Conservation (phyloP, 2,888 invertebrate species). For the Pseudococcus jackbeardsleyi region DNA sequence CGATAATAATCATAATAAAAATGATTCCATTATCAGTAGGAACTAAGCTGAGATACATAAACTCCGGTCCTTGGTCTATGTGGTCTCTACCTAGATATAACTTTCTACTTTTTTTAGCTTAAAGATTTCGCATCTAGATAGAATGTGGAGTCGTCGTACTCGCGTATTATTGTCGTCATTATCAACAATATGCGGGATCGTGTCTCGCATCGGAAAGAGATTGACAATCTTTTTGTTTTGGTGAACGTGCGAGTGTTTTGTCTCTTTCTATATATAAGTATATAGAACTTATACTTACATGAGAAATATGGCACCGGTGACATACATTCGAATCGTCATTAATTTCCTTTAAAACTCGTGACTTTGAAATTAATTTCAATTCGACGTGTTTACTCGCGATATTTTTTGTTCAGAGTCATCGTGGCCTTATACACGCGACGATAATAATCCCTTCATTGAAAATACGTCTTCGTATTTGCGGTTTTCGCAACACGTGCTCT, state of each 20-base stretch:
- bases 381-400: slow-evolving; percentile 3
- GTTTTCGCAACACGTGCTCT: slow-evolving; percentile 18
- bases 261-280: neutral
- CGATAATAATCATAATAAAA: slow-evolving; percentile 52
- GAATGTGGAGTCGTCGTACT: slow-evolving; percentile 37
- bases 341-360: slow-evolving; percentile 49
- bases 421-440: neutral
- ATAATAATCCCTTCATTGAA: neutral
- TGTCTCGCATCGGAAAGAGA: slow-evolving; percentile 43
- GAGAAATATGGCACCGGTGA: slow-evolving; percentile 56
- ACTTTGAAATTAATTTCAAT: slow-evolving; percentile 38
- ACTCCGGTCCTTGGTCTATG: neutral
- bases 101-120: slow-evolving; percentile 58
- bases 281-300: neutral
- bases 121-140: slow-evolving; percentile 64
- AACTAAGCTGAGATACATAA: neutral
- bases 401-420: neutral
- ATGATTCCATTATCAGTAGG: slow-evolving; percentile 43
- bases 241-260: slow-evolving; percentile 55
- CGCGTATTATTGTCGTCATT: slow-evolving; percentile 52
- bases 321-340: slow-evolving; percentile 56
- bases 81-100: neutral
- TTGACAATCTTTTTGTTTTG: slow-evolving; percentile 65
- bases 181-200: slow-evolving; percentile 57
- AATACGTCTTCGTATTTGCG: neutral